A percentile compares a stretch with the other conserved stretches of the same genome.
These are phyloP conservation scores for Nasonia vitripennis DNA, from an alignment of 1,140 invertebrate species.

Conservation along the genomic window DNA sequence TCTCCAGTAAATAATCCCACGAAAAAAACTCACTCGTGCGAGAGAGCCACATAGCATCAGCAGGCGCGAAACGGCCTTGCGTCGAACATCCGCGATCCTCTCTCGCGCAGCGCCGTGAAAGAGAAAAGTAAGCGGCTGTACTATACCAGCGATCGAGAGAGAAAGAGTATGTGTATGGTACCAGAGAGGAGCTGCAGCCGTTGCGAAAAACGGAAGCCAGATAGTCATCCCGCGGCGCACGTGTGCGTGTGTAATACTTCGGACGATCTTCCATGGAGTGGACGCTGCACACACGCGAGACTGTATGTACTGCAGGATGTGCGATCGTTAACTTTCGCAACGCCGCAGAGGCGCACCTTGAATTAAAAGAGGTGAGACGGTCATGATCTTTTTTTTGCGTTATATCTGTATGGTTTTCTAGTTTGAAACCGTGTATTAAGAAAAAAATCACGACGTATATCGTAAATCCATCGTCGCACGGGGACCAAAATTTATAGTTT, in stretches of 20 bases:
- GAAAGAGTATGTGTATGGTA: not conserved
- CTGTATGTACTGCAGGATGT: slow-evolving; percentile 1
- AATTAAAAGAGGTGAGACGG: not conserved
- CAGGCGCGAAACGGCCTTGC: not conserved
- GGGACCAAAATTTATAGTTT: not conserved
- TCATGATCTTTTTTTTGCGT: too few relatives aligned
- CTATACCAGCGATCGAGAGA: not conserved
- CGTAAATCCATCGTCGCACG: too few relatives aligned
- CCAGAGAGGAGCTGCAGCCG: not conserved
- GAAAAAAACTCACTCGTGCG: not conserved
- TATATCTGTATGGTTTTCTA: too few relatives aligned
- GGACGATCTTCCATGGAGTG: not conserved
- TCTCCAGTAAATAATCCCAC: too few relatives aligned
- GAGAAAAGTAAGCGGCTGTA: slow-evolving; percentile 7
- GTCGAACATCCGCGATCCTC: slow-evolving; percentile 5
- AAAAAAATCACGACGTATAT: too few relatives aligned
- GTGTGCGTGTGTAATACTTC: slow-evolving; percentile 2
- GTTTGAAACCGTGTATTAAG: too few relatives aligned
- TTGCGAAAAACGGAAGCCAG: slow-evolving; percentile 50
- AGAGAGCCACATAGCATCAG: not conserved
- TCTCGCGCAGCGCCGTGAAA: not conserved
- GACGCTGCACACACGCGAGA: too few relatives aligned
- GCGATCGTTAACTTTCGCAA: slow-evolving; percentile 34
- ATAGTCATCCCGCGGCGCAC: slow-evolving; percentile 22
- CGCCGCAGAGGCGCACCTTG: not conserved